Base-by-base conservation (phyloP, 2,797 vertebrate genomes). In the Pseudochaenichthys georgianus region DNA sequence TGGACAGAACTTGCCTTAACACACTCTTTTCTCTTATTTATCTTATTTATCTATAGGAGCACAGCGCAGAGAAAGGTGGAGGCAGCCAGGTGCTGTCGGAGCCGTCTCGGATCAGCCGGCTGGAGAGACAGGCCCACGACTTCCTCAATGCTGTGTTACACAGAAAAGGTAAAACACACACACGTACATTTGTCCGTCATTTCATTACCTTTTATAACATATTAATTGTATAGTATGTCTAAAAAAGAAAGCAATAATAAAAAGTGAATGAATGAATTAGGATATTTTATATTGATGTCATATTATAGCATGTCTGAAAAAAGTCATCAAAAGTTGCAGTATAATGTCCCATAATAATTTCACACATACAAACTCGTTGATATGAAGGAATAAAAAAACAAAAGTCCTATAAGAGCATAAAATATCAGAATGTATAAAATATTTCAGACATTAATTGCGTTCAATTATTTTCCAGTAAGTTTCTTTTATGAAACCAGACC, bases 91-190 rank as follows among this genome's bases (percentile, higher is more conserved):
- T 94, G 90, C 95, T 95, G 82, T 95, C 94, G 88, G 95, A 97
- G 90, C 96, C 96, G 95, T 95, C 96, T 93, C 96, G 96, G 93
- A 96, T 98, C 95, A 96, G 95, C 94, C 96, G 95, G 90, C 96
- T 99, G 88, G 96, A 99, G 95, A 98, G 95, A 95, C 97, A 98
- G 96, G 97, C 98, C 71, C 96, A 99, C 96, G 97, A 98, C 92
- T 99, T 98, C 94, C 96, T 99, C 97, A 97, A 98, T 99, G 98
- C 97, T 95, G 98, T 99, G 95, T 98, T 98, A 93, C 96, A 96
- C 94, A 97, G 95, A 94, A 98, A 98, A 97, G 97, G 98, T 98
- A 94, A 78, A 90, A 53, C 60, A 28, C 28, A 51, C 61, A 67
- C 52, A 68, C 68, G 64, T 51, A n/a, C 21, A 7, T 10, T 1